These are phyloP conservation scores for Dermochelys coriacea DNA, from an alignment of 2,797 vertebrate species.

Conservation along the genomic window DNA sequence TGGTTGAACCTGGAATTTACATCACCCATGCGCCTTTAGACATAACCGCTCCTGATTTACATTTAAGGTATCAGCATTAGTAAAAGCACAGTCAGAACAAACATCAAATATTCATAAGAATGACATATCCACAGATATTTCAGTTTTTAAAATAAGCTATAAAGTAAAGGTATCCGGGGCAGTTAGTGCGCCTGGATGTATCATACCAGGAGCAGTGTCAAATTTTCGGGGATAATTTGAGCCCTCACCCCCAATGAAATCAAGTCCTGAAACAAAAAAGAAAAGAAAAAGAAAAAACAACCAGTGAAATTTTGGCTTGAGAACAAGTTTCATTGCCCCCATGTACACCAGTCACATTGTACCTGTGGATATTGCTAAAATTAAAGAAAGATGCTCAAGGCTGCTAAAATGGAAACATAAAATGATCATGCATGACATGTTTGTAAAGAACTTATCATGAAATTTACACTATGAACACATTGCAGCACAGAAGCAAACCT, in stretches of 20 bases:
- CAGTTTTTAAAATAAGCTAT: conserved; percentile 51
- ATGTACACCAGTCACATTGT: conserved; percentile 30
- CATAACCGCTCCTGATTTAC: background rate
- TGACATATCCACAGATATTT: conserved; percentile 84
- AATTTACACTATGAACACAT: background rate
- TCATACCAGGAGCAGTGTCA: conserved; percentile 94
- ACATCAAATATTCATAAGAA: conserved; percentile 61
- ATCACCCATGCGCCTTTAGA: background rate
- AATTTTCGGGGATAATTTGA: conserved; percentile 95
- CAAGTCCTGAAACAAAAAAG: conserved; percentile 89
- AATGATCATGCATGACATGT: background rate
- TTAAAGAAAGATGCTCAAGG: conserved; percentile 34
- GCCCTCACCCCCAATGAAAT: conserved; percentile 93
- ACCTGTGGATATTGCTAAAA: conserved; percentile 80
- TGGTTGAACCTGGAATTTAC: background rate
- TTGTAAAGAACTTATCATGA: background rate
- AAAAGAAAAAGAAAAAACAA: conserved; percentile 76
- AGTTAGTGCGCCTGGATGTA: conserved; percentile 84
- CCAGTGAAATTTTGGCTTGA: conserved; percentile 76
- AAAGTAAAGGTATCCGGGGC: conserved; percentile 79
- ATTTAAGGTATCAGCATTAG: conserved; percentile 45
- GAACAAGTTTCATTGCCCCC: conserved; percentile 42
- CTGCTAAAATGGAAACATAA: conserved; percentile 41
- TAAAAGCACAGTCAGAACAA: conserved; percentile 70
- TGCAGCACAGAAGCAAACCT: background rate